Evolutionary conservation across 2,888 invertebrate species (phyloP).

Genomic region (Cryptocheilus praepositus): DNA sequence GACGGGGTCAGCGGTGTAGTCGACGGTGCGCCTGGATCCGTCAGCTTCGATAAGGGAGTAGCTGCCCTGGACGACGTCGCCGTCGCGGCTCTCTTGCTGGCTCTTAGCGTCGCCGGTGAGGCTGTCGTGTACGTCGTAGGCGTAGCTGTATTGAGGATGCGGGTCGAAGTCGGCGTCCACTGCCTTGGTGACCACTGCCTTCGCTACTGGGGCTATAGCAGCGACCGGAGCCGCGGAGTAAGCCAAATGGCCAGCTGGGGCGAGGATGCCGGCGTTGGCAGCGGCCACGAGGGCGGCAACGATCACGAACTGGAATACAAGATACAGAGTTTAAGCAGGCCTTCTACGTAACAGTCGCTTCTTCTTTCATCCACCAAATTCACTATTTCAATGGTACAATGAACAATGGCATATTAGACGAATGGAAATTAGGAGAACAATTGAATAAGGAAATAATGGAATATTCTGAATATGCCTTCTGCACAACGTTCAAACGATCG

Average conservation of each 20-base stretch:
- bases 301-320: constrained; percentile 74
- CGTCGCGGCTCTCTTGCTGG: constrained; percentile 68
- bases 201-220: constrained; percentile 76
- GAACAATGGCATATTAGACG: no score
- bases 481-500: no score
- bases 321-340: background rate
- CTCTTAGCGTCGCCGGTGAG: constrained; percentile 68
- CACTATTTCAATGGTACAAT: no score
- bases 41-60: constrained; percentile 75
- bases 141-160: constrained; percentile 70
- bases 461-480: no score
- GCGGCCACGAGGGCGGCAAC: constrained; percentile 74
- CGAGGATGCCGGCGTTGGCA: constrained; percentile 76
- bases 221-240: constrained; percentile 43
- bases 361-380: no score
- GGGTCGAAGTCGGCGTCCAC: constrained; percentile 65
- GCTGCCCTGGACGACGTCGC: constrained; percentile 70
- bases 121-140: constrained; percentile 67
- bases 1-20: constrained; percentile 67
- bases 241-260: constrained; percentile 64
- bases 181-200: constrained; percentile 64
- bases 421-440: no score
- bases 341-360: no score
- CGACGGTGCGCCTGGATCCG: constrained; percentile 71
- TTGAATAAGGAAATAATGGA: no score